Percentiles rank a stretch among this genome's conserved stretches.
These are phyloP conservation scores for Grammomys dolichurus DNA, from an alignment of 2,113 vertebrate species.

Conservation along the genomic window DNA sequence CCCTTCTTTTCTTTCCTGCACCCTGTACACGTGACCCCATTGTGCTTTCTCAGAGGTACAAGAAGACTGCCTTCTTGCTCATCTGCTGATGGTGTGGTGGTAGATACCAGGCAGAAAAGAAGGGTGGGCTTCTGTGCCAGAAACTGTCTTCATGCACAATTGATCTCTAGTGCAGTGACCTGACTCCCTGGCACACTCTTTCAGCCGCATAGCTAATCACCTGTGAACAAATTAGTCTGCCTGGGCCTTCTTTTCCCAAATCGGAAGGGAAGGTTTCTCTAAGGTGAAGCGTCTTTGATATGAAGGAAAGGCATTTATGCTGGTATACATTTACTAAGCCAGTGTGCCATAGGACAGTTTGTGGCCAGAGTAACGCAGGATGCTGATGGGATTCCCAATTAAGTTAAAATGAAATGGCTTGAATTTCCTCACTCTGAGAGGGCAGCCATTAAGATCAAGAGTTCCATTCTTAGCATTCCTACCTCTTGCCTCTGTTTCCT, in stretches of 20 bases:
- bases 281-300: conserved; percentile 32
- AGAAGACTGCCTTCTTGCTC: not conserved
- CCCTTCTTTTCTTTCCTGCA: not conserved
- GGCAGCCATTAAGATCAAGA: not conserved
- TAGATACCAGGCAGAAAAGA: not conserved
- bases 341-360: not conserved
- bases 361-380: conserved; percentile 42
- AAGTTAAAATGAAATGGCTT: conserved; percentile 47
- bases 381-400: conserved; percentile 69
- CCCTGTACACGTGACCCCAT: not conserved
- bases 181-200: not conserved
- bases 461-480: not conserved
- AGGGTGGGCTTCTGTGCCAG: not conserved
- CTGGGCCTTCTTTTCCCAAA: not conserved
- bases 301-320: not conserved
- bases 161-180: not conserved
- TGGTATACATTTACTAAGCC: conserved; percentile 44
- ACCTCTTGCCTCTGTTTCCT: not conserved
- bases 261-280: conserved; percentile 20
- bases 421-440: not conserved
- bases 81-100: not conserved
- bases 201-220: conserved; percentile 43
- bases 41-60: not conserved
- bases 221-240: conserved; percentile 54
- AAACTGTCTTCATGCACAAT: not conserved